Evolutionary conservation across 2,113 vertebrate species (phyloP).

Genomic region (Oriolus oriolus): DNA sequence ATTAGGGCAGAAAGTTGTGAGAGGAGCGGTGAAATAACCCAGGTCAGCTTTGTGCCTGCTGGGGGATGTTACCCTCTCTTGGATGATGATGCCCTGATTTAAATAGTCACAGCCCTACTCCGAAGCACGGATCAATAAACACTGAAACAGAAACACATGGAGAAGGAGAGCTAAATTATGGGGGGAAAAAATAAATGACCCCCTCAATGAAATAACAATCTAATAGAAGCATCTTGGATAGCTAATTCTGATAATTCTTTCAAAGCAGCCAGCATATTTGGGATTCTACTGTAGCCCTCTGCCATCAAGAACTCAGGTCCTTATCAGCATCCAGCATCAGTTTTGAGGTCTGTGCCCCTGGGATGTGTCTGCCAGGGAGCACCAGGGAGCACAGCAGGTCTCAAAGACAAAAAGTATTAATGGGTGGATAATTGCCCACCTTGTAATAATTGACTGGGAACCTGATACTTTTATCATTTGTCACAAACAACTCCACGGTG

Average conservation of each 20-base stretch:
- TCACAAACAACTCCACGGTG: not conserved
- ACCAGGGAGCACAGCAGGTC: not conserved
- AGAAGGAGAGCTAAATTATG: not conserved
- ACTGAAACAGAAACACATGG: not conserved
- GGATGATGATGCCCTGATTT: not conserved
- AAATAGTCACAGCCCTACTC: not conserved
- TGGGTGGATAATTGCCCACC: not conserved
- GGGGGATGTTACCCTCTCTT: not conserved
- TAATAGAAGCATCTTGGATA: not conserved
- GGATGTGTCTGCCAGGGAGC: not conserved
- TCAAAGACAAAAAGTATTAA: not conserved
- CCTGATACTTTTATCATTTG: slow-evolving; percentile 9
- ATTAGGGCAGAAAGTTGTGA: not conserved
- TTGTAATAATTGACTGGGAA: slow-evolving; percentile 27
- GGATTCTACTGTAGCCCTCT: not conserved
- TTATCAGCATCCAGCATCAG: fast-evolving
- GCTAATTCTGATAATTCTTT: not conserved
- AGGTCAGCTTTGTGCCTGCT: not conserved
- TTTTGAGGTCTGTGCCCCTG: not conserved
- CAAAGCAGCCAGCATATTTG: not conserved
- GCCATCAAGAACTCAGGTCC: fast-evolving
- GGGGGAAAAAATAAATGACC: not conserved
- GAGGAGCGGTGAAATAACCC: not conserved
- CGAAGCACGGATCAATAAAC: not conserved
- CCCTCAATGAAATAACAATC: not conserved